A percentile compares a stretch with the other conserved stretches of the same genome.
These are phyloP conservation scores for Scophthalmus maximus DNA, from an alignment of 2,113 vertebrate genomes.

Conservation along the genomic window DNA sequence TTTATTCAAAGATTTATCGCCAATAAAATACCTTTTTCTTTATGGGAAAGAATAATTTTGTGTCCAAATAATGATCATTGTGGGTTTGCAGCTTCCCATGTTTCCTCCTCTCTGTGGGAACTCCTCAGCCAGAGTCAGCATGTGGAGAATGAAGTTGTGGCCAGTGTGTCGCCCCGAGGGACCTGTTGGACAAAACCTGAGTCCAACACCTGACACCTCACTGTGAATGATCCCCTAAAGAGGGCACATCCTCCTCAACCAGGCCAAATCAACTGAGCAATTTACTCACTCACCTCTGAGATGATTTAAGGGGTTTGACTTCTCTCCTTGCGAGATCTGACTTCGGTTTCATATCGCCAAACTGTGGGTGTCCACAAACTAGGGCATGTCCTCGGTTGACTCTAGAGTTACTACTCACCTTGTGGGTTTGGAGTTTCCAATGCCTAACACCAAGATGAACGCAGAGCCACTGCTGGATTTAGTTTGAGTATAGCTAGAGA, in stretches of 20 bases:
- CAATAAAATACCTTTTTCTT: neutral
- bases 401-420: too few species aligned
- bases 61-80: neutral
- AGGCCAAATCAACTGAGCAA: constrained; percentile 57
- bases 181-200: constrained; percentile 31
- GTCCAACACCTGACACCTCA: constrained; percentile 63
- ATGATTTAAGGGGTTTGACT: neutral
- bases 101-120: constrained; percentile 10
- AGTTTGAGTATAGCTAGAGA: neutral
- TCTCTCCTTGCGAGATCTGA: neutral
- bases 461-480: neutral
- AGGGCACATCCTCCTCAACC: constrained; percentile 48
- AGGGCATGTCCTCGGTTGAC: too few species aligned
- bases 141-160: constrained; percentile 31
- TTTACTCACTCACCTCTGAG: constrained; percentile 52
- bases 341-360: neutral
- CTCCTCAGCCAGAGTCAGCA: constrained; percentile 12
- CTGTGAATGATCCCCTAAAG: constrained; percentile 60
- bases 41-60: neutral
- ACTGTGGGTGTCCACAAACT: too few species aligned
- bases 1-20: neutral
- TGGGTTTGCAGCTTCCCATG: constrained; percentile 13
- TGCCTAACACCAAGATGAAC: neutral
- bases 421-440: neutral
- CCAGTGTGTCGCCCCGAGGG: constrained; percentile 20